Evolutionary conservation across 2,113 vertebrate genomes (phyloP), one percentile per base, ranked within the genome.

Genomic region (Stigmatopora argus): DNA sequence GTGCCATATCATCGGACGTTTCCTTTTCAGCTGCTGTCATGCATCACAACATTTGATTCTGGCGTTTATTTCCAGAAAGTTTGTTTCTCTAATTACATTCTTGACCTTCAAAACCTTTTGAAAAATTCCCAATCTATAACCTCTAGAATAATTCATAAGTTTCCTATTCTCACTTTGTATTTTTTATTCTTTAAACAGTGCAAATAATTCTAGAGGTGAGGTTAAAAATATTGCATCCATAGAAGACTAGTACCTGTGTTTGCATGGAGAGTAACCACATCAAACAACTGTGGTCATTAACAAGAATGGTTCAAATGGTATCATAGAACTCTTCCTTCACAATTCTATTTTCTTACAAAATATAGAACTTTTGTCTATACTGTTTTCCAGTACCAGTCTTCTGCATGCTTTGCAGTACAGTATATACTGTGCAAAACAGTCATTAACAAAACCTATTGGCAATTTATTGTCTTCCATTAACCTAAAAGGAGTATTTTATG

Each of bases 131-230:
- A n/a, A n/a, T 21, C 2, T 18, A 3, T 53, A 3, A 11, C 51
- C 51, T 53, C 12, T 53, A 74, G 83, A 71, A 71, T 31, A 49
- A 46, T 74, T 78, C 62, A 75, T 74, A 72, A 15, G 21, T 51
- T 72, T 69, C 59, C 48, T 5, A 65, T 74, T 68, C 61, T 75
- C 73, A 78, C 77, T 72, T 62, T 69, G 78, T 78, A 86, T 77
- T 87, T 75, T 18, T 31, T 31, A 31, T 31, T 3, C 26, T 31
- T 31, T 3, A 31, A 31, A 31, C n/a, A 69, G 70, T 67, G 55
- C 55, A 79, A 64, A 66, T 63, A 80, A 66, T 31, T 62, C 65
- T 65, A 44, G 73, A 64, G 49, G 14, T 38, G 10, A 7, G 67
- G 69, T 64, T 55, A 61, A 60, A 70, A 66, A 60, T 12, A 52